These are phyloP conservation scores for Tribolium freemani DNA, from an alignment of 2,888 invertebrate species.

Conservation along the genomic window DNA sequence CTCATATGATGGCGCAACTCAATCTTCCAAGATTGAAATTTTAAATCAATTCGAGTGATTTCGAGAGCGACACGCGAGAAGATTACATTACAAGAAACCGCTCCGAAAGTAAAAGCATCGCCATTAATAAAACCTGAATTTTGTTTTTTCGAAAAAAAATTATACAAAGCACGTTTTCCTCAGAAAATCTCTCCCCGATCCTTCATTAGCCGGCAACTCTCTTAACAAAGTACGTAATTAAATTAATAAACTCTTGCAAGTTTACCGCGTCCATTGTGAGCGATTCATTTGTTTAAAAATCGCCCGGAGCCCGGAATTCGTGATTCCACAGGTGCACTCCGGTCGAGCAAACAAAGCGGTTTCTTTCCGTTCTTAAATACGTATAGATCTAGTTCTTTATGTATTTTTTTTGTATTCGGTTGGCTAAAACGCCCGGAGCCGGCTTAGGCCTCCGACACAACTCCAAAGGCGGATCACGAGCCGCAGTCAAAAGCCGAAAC, in stretches of 20 bases:
- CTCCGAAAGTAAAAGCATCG: background rate
- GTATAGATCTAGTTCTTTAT: constrained; percentile 12
- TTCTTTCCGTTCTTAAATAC: constrained; percentile 25
- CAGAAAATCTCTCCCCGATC: background rate
- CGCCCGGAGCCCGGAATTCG: constrained; percentile 24
- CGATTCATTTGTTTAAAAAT: constrained; percentile 38
- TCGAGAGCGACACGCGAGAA: constrained; percentile 30
- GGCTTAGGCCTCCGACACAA: constrained; percentile 31
- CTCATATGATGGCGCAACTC: constrained; percentile 45
- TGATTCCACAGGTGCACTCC: constrained; percentile 37
- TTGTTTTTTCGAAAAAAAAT: background rate
- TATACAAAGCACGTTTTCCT: background rate
- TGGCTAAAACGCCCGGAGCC: constrained; percentile 27
- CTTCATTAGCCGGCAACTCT: background rate
- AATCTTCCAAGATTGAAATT: constrained; percentile 47
- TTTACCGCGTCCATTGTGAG: constrained; percentile 11
- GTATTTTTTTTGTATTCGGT: constrained; percentile 14
- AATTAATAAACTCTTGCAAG: constrained; percentile 30
- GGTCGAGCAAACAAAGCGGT: constrained; percentile 32
- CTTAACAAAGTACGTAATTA: constrained; percentile 25
- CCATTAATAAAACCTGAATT: background rate
- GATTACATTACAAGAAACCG: constrained; percentile 22
- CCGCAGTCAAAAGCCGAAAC: constrained; percentile 52
- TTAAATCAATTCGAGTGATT: constrained; percentile 47
- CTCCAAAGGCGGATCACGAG: constrained; percentile 42